These are phyloP conservation scores for Apamea sordens DNA, from an alignment of 2,888 invertebrate genomes.

Conservation along the genomic window DNA sequence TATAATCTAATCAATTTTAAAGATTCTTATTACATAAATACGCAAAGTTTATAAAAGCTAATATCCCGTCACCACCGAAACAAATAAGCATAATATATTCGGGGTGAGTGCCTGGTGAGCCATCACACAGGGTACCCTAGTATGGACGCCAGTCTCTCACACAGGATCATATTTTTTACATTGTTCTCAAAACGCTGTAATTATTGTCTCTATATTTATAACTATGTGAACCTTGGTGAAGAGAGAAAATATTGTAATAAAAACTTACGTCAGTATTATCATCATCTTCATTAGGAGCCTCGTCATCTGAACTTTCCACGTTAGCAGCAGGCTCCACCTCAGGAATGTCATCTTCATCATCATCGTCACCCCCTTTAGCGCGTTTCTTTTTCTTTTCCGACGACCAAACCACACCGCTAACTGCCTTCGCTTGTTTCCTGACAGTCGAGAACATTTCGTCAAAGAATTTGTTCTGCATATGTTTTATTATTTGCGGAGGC, in stretches of 20 bases:
- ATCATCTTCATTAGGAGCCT: constrained; percentile 91
- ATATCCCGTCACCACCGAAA: background rate
- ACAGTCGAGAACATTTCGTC: constrained; percentile 92
- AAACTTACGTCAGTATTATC: constrained; percentile 86
- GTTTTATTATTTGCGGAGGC: constrained; percentile 92
- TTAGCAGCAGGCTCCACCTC: constrained; percentile 72
- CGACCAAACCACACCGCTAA: constrained; percentile 88
- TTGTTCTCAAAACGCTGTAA: background rate
- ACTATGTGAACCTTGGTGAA: background rate
- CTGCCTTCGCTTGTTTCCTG: constrained; percentile 90
- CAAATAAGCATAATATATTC: background rate
- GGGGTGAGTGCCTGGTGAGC: too few species aligned
- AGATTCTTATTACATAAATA: background rate
- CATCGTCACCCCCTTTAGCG: constrained; percentile 78
- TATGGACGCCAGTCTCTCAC: background rate
- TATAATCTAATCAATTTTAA: background rate
- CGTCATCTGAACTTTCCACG: constrained; percentile 92
- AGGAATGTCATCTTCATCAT: constrained; percentile 80
- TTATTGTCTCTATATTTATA: background rate
- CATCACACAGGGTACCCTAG: background rate
- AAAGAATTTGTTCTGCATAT: constrained; percentile 94
- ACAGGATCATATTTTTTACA: background rate
- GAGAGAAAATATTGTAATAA: background rate
- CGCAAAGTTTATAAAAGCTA: background rate
- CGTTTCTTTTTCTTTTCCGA: constrained; percentile 84